phyloP scores from a whole-genome alignment of 2,113 vertebrate species.

The Eptatretus burgeri region DNA sequence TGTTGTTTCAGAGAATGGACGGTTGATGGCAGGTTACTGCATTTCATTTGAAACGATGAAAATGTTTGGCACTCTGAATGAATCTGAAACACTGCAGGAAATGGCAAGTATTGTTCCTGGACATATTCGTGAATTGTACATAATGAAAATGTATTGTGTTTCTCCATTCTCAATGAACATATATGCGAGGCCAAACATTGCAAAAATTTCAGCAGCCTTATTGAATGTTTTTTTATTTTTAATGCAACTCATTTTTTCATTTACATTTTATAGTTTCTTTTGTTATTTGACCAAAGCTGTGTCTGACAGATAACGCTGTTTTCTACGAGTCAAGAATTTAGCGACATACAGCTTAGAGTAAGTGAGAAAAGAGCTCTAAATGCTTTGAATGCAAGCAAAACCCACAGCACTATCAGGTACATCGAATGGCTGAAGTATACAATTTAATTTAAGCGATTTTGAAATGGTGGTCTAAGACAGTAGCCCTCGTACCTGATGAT shows the following conservation, averaged over 20 bases:
- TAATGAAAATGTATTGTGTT: not conserved
- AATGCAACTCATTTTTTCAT: not conserved
- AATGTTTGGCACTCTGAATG: slow-evolving; percentile 36
- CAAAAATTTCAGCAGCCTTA: not conserved
- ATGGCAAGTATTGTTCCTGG: slow-evolving; percentile 25
- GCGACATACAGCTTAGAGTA: slow-evolving; percentile 45
- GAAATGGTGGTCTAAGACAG: too few relatives aligned
- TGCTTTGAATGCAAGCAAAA: slow-evolving; percentile 53
- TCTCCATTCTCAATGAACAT: not conserved
- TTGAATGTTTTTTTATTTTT: slow-evolving; percentile 7
- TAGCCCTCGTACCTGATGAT: too few relatives aligned
- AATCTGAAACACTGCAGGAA: slow-evolving; percentile 45
- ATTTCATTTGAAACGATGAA: slow-evolving; percentile 78
- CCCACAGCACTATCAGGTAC: slow-evolving; percentile 57
- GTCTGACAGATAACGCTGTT: slow-evolving; percentile 36
- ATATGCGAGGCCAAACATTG: not conserved
- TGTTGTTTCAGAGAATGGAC: slow-evolving; percentile 36
- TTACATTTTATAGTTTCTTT: not conserved
- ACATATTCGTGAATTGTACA: not conserved
- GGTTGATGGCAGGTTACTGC: slow-evolving; percentile 64
- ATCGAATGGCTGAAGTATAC: slow-evolving; percentile 6
- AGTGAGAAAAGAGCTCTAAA: slow-evolving; percentile 67
- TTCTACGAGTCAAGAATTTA: slow-evolving; percentile 47
- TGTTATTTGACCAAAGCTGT: slow-evolving; percentile 11
- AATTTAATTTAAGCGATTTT: too few relatives aligned